Percentiles rank a stretch among this genome's conserved stretches.
These are phyloP conservation scores for Micromussa lordhowensis DNA, from an alignment of 92 coral and sea anemone species.

Conservation along the genomic window DNA sequence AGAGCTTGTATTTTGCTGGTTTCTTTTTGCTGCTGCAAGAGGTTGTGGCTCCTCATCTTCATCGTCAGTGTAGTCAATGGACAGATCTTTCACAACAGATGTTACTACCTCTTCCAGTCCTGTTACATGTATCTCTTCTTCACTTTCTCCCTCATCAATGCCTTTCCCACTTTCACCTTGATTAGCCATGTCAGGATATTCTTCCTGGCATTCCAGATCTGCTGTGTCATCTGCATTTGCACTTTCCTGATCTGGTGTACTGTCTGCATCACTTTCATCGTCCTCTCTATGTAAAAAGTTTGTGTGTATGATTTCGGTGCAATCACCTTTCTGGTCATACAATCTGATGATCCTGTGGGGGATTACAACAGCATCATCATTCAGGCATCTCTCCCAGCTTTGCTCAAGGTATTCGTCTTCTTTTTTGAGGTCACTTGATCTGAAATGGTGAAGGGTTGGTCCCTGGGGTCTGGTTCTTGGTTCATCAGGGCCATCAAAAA, in stretches of 20 bases:
- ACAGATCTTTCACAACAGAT: conserved; percentile 18
- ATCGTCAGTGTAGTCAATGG: conserved; percentile 20
- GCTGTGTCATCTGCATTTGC: conserved; percentile 5
- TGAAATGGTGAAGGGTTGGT: conserved; percentile 72
- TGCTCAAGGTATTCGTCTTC: conserved; percentile 12
- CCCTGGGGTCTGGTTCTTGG: conserved; percentile 46
- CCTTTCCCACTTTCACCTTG: conserved; percentile 13
- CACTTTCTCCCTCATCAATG: conserved; percentile 23
- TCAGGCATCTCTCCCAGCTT: neutral
- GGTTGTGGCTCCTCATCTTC: conserved; percentile 25
- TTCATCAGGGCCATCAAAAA: conserved; percentile 59
- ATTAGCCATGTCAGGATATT: conserved; percentile 13
- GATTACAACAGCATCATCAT: neutral
- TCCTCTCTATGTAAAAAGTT: neutral
- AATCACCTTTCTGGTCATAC: conserved; percentile 17
- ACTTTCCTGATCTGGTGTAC: neutral
- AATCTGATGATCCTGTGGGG: conserved; percentile 14
- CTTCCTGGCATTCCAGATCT: conserved; percentile 8
- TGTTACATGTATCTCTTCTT: conserved; percentile 22
- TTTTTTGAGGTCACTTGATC: conserved; percentile 55
- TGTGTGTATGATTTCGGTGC: conserved; percentile 7
- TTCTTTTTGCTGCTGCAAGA: conserved; percentile 16
- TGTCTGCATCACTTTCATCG: neutral
- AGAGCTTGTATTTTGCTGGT: neutral
- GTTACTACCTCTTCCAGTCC: conserved; percentile 13